Base-by-base conservation (phyloP, 1,140 invertebrate genomes). In the Penaeus japonicus region DNA sequence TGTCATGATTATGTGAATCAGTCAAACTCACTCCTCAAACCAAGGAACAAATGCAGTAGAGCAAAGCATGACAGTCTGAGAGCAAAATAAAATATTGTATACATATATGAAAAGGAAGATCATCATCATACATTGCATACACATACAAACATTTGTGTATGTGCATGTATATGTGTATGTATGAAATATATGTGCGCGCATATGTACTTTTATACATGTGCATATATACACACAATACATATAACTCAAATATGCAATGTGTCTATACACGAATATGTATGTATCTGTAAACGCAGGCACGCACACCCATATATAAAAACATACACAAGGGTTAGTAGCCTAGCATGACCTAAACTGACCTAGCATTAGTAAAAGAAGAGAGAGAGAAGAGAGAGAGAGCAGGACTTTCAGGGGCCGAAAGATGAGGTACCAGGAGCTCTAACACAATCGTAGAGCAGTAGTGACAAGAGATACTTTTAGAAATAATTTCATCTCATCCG, bases 281-380 rank as follows among this genome's bases (percentile, higher is more conserved):
- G 47, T 0, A 47, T 47, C 47, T 12, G 7, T 47, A 12, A 47
- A 47, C 47, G 47, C 47, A 47, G 47, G 47, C 47, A 47, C 47
- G 47, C 47, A 47, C 47, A 47, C 47, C 10, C 47, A 47, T 47
- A 47, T 47, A 47, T 47, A 47, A 47, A 55, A 27, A 88, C 75
- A 73, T 53, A 82, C 35, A 88, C 54, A 32, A 75, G 54, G 80
- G 87, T 88, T 88, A 88, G 87, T 88, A 81, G 81, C 87, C 87
- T 84, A 88, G 80, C 87, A 88, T 88, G 87, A 88, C 87, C 87
- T 70, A 88, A 88, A 83, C 65, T 83, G 87, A 88, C 87, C 87
- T 88, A 88, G 87, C 65, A 88, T 88, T 88, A 88, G 83, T 83
- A 62, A 59, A 65, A 84, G 85, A 83, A 70, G 83, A 84, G 70